Evolutionary conservation across 2,888 invertebrate genomes (phyloP).

Genomic region (Mayetiola destructor): DNA sequence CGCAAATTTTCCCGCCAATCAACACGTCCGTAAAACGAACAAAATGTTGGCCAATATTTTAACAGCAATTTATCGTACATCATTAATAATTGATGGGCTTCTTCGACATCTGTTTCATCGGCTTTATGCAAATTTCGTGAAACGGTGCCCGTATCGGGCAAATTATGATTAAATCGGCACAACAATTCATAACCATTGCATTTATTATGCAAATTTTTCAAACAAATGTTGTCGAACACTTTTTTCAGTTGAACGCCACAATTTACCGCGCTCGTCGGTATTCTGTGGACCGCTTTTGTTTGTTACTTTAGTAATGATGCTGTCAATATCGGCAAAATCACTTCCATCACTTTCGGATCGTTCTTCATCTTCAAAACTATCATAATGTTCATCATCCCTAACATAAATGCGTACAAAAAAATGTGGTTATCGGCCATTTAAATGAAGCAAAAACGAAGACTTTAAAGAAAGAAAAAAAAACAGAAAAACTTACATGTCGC

Average conservation of each 20-base stretch:
- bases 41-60: not conserved
- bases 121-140: not conserved
- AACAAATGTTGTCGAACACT: not conserved
- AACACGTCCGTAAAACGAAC: not conserved
- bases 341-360: too few relatives aligned
- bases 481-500: not conserved
- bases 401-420: too few relatives aligned
- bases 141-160: not conserved
- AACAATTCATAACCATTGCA: not conserved
- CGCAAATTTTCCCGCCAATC: constrained; percentile 2
- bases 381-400: not conserved
- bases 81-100: not conserved
- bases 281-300: too few relatives aligned
- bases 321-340: too few relatives aligned
- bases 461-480: not conserved
- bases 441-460: not conserved
- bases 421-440: too few relatives aligned
- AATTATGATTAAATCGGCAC: not conserved
- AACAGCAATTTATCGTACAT: not conserved
- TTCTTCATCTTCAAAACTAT: too few relatives aligned
- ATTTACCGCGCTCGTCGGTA: not conserved
- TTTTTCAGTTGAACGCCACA: not conserved
- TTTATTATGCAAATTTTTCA: not conserved
- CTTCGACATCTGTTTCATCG: not conserved
- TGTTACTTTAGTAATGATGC: too few relatives aligned